These are phyloP conservation scores for Dinocampus coccinellae DNA, from an alignment of 2,888 invertebrate genomes.

Conservation along the genomic window DNA sequence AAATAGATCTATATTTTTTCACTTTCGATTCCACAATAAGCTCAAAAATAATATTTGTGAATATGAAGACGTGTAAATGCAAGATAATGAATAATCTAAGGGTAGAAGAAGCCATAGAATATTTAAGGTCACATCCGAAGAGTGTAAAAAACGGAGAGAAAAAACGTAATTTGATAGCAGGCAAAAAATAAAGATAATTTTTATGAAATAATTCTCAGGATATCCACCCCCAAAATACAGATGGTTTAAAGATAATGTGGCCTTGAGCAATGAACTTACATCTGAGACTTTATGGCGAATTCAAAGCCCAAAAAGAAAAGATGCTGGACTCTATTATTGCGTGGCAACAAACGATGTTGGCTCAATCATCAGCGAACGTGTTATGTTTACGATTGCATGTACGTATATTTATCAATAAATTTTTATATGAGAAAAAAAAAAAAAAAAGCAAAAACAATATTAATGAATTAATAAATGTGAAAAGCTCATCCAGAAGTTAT, in stretches of 20 bases:
- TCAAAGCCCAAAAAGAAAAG: conserved; percentile 82
- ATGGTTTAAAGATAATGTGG: conserved; percentile 90
- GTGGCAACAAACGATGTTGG: conserved; percentile 93
- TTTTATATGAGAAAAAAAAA: background rate
- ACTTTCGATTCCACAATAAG: too few relatives aligned
- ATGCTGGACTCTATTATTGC: conserved; percentile 93
- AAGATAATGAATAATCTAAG: conserved; percentile 18
- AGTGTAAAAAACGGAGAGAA: conserved; percentile 23
- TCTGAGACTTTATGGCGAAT: conserved; percentile 86
- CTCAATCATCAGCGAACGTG: conserved; percentile 92
- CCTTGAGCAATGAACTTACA: conserved; percentile 83
- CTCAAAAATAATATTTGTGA: too few relatives aligned
- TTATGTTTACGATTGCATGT: conserved; percentile 92
- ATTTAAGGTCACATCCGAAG: conserved; percentile 2
- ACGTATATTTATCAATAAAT: conserved; percentile 71
- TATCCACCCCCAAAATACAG: conserved; percentile 93
- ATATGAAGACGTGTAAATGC: too few relatives aligned
- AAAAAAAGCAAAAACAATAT: conserved; percentile 5
- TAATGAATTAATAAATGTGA: background rate
- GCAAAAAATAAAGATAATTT: conserved; percentile 17
- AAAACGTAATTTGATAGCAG: conserved; percentile 38
- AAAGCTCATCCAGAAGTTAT: background rate
- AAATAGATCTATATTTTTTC: too few relatives aligned
- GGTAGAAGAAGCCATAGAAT: conserved; percentile 25
- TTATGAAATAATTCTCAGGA: conserved; percentile 73